Evolutionary conservation across 2,797 vertebrate species (phyloP).

Genomic region (Morus bassanus): DNA sequence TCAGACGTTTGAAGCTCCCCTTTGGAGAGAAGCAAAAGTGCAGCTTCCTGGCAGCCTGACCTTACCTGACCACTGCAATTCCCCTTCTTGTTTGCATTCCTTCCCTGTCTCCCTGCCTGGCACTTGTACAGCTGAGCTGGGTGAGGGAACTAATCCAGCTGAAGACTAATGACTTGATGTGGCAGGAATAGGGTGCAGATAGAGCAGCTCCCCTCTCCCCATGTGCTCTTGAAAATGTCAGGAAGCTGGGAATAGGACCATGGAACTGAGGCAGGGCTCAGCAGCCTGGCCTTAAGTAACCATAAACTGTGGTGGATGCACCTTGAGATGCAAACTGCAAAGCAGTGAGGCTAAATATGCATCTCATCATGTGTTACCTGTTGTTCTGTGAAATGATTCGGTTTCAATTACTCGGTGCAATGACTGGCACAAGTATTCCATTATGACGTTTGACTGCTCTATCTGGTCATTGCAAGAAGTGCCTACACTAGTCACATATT

Average conservation of each 20-base stretch:
- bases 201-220: neutral
- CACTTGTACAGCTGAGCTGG: neutral
- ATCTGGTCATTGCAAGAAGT: neutral
- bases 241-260: neutral
- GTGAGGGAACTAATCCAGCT: neutral
- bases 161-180: neutral
- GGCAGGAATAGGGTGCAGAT: neutral
- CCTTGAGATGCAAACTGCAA: neutral
- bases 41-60: neutral
- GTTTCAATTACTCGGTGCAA: neutral
- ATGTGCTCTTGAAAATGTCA: neutral
- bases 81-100: neutral
- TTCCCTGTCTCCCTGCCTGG: neutral
- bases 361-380: neutral
- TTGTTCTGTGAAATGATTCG: neutral
- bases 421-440: neutral
- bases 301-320: neutral
- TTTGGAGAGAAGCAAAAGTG: neutral
- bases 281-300: neutral
- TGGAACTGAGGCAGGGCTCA: neutral
- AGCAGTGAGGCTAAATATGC: neutral
- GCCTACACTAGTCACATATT: neutral
- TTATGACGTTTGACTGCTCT: neutral
- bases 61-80: neutral
- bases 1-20: neutral